phyloP scores from a whole-genome alignment of 2,113 vertebrate genomes.

The Gobio gobio region DNA sequence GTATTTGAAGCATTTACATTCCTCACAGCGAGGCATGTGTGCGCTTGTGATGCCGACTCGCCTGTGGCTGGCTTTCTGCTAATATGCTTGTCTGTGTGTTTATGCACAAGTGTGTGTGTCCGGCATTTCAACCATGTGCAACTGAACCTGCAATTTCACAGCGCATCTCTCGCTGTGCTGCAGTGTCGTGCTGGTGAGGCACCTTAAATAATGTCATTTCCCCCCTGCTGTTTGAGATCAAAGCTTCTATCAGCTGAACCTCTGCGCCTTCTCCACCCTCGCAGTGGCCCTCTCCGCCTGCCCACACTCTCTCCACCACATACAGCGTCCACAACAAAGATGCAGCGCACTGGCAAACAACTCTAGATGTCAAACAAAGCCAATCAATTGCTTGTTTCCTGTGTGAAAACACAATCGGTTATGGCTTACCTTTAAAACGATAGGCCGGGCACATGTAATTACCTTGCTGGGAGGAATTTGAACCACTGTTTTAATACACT shows the following conservation, averaged over 20 bases:
- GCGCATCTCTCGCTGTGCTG: constrained; percentile 51
- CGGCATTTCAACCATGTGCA: constrained; percentile 45
- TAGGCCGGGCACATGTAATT: constrained; percentile 51
- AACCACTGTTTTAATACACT: background rate
- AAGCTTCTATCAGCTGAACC: constrained; percentile 56
- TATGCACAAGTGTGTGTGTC: constrained; percentile 41
- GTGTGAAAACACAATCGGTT: constrained; percentile 44
- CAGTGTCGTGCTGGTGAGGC: constrained; percentile 26
- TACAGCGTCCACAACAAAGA: constrained; percentile 46
- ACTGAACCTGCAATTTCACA: constrained; percentile 59
- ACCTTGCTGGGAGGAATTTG: constrained; percentile 27
- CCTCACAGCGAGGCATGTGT: constrained; percentile 21
- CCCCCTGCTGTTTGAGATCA: constrained; percentile 59
- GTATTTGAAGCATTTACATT: constrained; percentile 40
- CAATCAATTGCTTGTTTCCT: constrained; percentile 56
- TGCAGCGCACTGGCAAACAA: constrained; percentile 35
- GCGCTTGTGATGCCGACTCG: constrained; percentile 19
- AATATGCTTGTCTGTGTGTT: constrained; percentile 46
- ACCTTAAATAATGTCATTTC: constrained; percentile 65
- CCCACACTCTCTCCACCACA: constrained; percentile 34
- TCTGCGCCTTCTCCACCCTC: constrained; percentile 43
- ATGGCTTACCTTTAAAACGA: constrained; percentile 58
- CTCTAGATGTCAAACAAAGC: constrained; percentile 62
- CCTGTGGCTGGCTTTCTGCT: constrained; percentile 34
- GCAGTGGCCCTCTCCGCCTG: constrained; percentile 35